These are phyloP conservation scores for Hetaerina titia DNA, from an alignment of 2,888 invertebrate genomes.

Conservation along the genomic window DNA sequence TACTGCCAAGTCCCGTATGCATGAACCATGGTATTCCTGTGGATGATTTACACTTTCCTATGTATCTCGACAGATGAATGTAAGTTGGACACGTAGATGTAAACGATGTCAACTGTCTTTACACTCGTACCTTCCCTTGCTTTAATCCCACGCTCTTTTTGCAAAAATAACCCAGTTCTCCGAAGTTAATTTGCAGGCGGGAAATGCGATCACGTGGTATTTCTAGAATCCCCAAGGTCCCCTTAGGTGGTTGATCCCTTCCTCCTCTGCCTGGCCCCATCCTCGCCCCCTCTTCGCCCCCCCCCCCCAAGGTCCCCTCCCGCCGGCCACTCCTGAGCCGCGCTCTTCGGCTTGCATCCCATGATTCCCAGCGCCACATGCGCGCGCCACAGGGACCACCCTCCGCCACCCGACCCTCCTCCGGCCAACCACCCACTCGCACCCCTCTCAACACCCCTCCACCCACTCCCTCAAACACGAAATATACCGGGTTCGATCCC, in stretches of 20 bases:
- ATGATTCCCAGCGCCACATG: background rate
- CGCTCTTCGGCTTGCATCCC: background rate
- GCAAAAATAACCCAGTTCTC: conserved; percentile 23
- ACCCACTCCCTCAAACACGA: background rate
- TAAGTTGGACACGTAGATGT: too few relatives aligned
- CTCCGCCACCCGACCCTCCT: background rate
- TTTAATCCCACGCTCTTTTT: background rate
- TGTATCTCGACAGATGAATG: too few relatives aligned
- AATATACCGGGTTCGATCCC: conserved; percentile 32
- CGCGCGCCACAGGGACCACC: background rate
- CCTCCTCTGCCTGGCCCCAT: background rate
- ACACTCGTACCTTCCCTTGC: too few relatives aligned
- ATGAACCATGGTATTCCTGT: too few relatives aligned
- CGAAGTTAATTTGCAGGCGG: conserved; percentile 28
- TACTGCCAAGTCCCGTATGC: too few relatives aligned
- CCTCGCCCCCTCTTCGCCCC: background rate
- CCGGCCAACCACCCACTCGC: background rate
- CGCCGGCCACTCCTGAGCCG: background rate
- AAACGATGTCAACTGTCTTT: too few relatives aligned
- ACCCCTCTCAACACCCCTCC: background rate
- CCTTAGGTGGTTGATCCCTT: conserved; percentile 28
- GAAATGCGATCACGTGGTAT: conserved; percentile 31
- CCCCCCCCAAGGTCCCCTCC: background rate
- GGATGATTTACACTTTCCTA: too few relatives aligned
- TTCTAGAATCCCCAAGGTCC: conserved; percentile 22